Base-by-base conservation (phyloP, 2,888 invertebrate species). In the Spodoptera littoralis region DNA sequence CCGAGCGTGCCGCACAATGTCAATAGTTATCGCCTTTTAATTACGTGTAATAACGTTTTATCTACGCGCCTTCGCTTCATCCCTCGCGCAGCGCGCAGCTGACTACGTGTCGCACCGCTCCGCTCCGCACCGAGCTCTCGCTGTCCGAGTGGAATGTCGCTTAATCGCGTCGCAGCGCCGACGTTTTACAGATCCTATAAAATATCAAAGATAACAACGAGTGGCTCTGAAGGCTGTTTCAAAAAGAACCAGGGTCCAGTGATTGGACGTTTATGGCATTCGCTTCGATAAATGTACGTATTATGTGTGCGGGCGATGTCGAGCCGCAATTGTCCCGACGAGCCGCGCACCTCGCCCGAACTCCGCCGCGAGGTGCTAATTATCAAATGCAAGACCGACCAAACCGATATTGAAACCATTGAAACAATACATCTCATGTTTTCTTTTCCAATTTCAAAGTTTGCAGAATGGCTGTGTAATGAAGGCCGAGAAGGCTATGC, bases 131-230 rank as follows among this genome's bases (percentile, higher is more conserved):
- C 75, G 51, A n/a, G 27, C 73, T 76, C 78, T 79, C 84, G 79
- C 86, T 84, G 79, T 80, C 83, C 77, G 60, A 66, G 80, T 86
- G 92, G 94, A 94, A 93, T 94, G 93, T 92, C 90, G 86, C 90
- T 89, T 90, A 89, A 91, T 91, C 90, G 89, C 90, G 89, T 88
- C 88, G 90, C 90, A 91, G 90, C 84, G 92, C 91, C 92, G 92
- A 87, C 92, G 89, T 92, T 94, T 94, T 94, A 94, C 93, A 88
- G 94, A 89, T 92, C 90, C 93, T 93, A 94, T 94, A 94, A 94
- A 94, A 93, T 93, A 91, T 92, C 90, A 90, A 90, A 93, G 94
- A 94, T 94, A 94, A 94, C 92, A 93, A 92, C 92, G 90, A 90
- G 86, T 89, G 88, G 87, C 88, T 88, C 84, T 87, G 89, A 88